phyloP scores from a whole-genome alignment of 2,888 invertebrate species.

The Neria commutata region DNA sequence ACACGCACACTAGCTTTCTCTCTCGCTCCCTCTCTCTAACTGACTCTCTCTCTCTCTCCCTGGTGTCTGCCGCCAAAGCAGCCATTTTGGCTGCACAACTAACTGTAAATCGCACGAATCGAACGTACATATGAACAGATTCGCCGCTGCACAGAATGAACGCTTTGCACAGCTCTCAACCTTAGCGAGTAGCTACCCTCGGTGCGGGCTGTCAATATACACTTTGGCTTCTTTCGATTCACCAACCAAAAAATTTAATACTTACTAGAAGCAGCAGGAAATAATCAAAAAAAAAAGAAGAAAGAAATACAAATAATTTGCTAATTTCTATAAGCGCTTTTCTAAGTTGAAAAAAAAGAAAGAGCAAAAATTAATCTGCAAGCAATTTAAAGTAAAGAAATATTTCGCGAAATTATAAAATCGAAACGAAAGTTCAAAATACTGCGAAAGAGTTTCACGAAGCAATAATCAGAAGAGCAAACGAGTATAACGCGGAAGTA shows the following conservation, averaged over 20 bases:
- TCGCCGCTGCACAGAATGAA: constrained; percentile 25
- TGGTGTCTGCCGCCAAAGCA: constrained; percentile 22
- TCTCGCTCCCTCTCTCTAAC: constrained; percentile 9
- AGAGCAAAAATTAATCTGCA: constrained; percentile 12
- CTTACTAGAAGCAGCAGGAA: constrained; percentile 26
- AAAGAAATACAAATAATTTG: constrained; percentile 14
- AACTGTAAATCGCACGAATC: constrained; percentile 25
- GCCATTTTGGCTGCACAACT: constrained; percentile 35
- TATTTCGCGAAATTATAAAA: background rate
- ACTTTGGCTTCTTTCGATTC: constrained; percentile 63
- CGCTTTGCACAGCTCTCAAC: constrained; percentile 22
- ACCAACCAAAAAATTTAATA: constrained; percentile 43
- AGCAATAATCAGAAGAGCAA: constrained; percentile 6
- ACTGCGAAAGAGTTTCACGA: constrained; percentile 8
- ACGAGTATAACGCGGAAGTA: constrained; percentile 12
- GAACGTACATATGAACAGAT: constrained; percentile 37
- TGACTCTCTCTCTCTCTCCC: constrained; percentile 10
- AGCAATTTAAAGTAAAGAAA: background rate
- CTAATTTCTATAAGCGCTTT: constrained; percentile 17
- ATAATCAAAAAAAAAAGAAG: constrained; percentile 15
- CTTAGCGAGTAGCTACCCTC: constrained; percentile 55
- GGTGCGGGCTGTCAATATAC: constrained; percentile 59
- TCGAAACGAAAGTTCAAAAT: constrained; percentile 17
- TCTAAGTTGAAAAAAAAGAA: constrained; percentile 21
- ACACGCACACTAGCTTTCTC: background rate